phyloP scores from a whole-genome alignment of 2,797 vertebrate species.

The Eleutherodactylus coqui region DNA sequence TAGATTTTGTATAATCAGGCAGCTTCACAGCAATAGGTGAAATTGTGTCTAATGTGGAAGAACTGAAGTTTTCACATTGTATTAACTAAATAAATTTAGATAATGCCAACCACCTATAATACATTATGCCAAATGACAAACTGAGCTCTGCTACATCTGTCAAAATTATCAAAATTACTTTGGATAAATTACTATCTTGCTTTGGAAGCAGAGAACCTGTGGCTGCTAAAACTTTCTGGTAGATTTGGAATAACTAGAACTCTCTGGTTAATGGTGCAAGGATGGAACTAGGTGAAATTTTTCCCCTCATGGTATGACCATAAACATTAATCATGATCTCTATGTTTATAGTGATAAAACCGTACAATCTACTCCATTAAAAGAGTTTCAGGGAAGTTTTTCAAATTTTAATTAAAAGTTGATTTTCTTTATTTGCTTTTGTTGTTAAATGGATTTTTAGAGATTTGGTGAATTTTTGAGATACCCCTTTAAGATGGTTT shows the following conservation, averaged over 20 bases:
- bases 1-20: not conserved
- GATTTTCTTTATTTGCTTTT: not conserved
- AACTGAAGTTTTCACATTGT: not conserved
- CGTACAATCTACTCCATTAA: not conserved
- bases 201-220: not conserved
- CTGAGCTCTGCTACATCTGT: not conserved
- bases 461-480: too few relatives aligned
- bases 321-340: not conserved
- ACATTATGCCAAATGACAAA: not conserved
- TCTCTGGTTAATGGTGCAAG: not conserved
- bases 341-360: not conserved
- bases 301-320: too few relatives aligned
- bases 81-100: not conserved
- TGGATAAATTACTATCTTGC: not conserved
- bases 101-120: not conserved
- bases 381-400: not conserved
- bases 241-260: not conserved
- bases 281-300: not conserved
- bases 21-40: too few relatives aligned
- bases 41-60: not conserved
- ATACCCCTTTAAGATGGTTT: too few relatives aligned
- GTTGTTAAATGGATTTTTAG: not conserved
- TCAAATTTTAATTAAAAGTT: too few relatives aligned
- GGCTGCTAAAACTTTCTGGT: not conserved
- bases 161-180: not conserved